Percentiles rank a stretch among this genome's conserved stretches.
Conservation (phyloP, 2,888 invertebrate species). For the Drosophila siamana region DNA sequence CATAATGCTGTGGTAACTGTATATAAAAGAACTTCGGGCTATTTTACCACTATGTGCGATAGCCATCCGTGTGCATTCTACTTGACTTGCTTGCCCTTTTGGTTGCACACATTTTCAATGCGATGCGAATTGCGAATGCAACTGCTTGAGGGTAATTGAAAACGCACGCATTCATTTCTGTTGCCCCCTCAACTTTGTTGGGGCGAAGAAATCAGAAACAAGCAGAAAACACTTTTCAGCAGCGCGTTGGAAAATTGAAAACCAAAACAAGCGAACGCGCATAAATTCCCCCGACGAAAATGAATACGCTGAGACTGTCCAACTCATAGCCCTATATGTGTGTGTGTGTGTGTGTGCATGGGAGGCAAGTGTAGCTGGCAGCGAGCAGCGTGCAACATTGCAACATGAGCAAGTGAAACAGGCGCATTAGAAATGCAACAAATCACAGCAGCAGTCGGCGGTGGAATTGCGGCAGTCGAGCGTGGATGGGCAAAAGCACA, state of each 20-base stretch:
- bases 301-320: conserved; percentile 52
- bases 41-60: conserved; percentile 42
- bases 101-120: conserved; percentile 12
- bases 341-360: background rate
- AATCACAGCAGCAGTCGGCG: conserved; percentile 68
- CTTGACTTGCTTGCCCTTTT: conserved; percentile 59
- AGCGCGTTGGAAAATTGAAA: conserved; percentile 63
- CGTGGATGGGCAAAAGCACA: conserved; percentile 49
- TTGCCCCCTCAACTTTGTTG: conserved; percentile 19
- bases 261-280: conserved; percentile 55
- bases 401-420: conserved; percentile 71
- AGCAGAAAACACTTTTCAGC: conserved; percentile 47
- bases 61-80: conserved; percentile 33
- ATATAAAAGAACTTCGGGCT: conserved; percentile 38
- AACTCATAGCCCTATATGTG: background rate
- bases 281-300: conserved; percentile 71
- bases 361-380: conserved; percentile 55
- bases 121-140: conserved; percentile 1
- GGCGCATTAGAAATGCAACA: conserved; percentile 79
- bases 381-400: conserved; percentile 28
- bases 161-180: conserved; percentile 58
- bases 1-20: conserved; percentile 40
- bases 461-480: conserved; percentile 47
- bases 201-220: background rate
- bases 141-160: conserved; percentile 72